Conservation (phyloP, 2,888 invertebrate genomes). For the Aporophyla lueneburgensis region DNA sequence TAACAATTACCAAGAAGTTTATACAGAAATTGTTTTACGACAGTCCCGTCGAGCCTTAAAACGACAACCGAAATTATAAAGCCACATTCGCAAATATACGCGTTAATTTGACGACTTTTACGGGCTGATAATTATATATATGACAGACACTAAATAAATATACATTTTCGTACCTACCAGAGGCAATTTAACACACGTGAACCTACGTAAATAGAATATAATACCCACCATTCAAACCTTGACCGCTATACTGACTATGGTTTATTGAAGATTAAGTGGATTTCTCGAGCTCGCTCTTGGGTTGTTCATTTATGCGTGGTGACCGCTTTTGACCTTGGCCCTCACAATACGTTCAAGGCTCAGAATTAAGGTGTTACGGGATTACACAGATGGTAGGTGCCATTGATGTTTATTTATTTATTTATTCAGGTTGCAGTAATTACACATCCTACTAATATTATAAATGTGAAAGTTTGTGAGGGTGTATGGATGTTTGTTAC, state of each 20-base stretch:
- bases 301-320: slow-evolving; percentile 33
- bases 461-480: too few relatives aligned
- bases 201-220: not conserved
- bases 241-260: slow-evolving; percentile 45
- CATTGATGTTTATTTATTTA: too few relatives aligned
- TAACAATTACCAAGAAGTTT: too few relatives aligned
- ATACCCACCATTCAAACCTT: slow-evolving; percentile 16
- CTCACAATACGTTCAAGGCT: slow-evolving; percentile 25
- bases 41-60: not conserved
- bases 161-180: not conserved
- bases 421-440: not conserved
- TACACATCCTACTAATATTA: too few relatives aligned
- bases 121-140: not conserved
- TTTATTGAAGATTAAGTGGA: slow-evolving; percentile 52
- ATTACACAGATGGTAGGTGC: not conserved
- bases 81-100: not conserved
- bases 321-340: slow-evolving; percentile 23
- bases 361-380: slow-evolving; percentile 18
- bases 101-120: not conserved
- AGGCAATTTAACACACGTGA: not conserved
- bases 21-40: too few relatives aligned
- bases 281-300: slow-evolving; percentile 29
- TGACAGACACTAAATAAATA: not conserved
- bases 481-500: too few relatives aligned
- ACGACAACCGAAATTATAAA: not conserved